Evolutionary conservation across 37 sponge, comb jelly and placozoan genomes (phyloP).

Genomic region (Chondrilla cf. caribensis): DNA sequence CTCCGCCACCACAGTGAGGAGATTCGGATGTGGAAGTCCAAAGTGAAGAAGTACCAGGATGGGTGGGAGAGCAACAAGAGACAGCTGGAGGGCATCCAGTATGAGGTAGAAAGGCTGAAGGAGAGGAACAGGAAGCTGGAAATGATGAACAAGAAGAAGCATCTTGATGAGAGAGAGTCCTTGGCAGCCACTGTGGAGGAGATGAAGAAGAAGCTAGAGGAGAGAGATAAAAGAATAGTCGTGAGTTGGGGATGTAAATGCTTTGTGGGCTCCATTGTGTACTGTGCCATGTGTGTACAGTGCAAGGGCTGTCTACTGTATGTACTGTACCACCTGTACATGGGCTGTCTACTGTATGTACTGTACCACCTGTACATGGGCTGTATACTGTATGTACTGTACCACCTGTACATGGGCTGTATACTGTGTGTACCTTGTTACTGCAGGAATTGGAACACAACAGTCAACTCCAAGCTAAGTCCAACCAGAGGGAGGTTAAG

Average conservation of each 20-base stretch:
- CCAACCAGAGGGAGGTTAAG: slow-evolving; percentile 24
- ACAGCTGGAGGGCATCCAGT: slow-evolving; percentile 12
- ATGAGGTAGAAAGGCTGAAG: slow-evolving; percentile 22
- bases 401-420: too few relatives aligned
- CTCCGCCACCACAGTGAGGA: slow-evolving; percentile 49
- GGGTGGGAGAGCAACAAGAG: neutral
- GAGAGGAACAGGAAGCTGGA: slow-evolving; percentile 46
- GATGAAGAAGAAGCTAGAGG: neutral
- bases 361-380: too few relatives aligned
- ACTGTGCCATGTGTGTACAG: too few relatives aligned
- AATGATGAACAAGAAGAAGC: slow-evolving; percentile 14
- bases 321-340: too few relatives aligned
- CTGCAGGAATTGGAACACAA: slow-evolving; percentile 42
- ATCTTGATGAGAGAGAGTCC: slow-evolving; percentile 43
- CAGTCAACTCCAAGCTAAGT: slow-evolving; percentile 12
- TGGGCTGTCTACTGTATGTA: too few relatives aligned
- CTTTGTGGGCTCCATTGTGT: too few relatives aligned
- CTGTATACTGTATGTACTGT: neutral
- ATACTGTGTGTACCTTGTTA: neutral
- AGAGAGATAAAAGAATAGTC: slow-evolving; percentile 30
- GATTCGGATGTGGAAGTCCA: slow-evolving; percentile 27
- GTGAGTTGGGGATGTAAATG: slow-evolving; percentile 28
- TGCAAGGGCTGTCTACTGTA: too few relatives aligned
- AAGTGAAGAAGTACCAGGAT: slow-evolving; percentile 41
- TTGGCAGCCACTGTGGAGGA: slow-evolving; percentile 34